A percentile compares a stretch with the other conserved stretches of the same genome.
These are phyloP conservation scores for Drosophila varians DNA, from an alignment of 1,140 invertebrate species.

Conservation along the genomic window DNA sequence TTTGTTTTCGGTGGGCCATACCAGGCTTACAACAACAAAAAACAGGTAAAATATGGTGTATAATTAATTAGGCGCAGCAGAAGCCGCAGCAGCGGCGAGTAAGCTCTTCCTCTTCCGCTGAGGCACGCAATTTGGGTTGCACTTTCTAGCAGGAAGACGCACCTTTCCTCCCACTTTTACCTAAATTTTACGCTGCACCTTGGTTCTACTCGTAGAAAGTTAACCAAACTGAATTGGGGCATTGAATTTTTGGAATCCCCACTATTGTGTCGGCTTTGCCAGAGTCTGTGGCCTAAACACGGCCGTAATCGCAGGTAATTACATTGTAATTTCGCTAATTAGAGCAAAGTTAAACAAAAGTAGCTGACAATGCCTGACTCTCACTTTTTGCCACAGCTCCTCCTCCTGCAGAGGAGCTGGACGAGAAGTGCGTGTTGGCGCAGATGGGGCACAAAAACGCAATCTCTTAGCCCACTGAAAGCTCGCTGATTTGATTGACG, in stretches of 20 bases:
- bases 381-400: too few relatives aligned
- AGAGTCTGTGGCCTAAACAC: conserved; percentile 6
- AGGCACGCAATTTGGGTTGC: conserved; percentile 50
- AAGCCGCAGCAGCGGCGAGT: neutral
- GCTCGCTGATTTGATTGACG: conserved; percentile 52
- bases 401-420: neutral
- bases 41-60: conserved; percentile 10
- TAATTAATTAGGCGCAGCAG: conserved; percentile 53
- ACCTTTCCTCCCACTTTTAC: conserved; percentile 21
- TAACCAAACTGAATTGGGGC: conserved; percentile 22
- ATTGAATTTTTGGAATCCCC: conserved; percentile 2
- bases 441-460: conserved; percentile 45
- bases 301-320: conserved; percentile 37
- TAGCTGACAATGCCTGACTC: conserved; percentile 14
- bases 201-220: conserved; percentile 25
- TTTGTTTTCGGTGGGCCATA: conserved; percentile 7
- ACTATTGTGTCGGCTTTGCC: conserved; percentile 11
- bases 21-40: neutral
- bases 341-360: conserved; percentile 23
- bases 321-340: conserved; percentile 44
- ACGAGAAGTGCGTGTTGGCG: conserved; percentile 16
- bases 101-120: conserved; percentile 25
- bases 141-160: conserved; percentile 51
- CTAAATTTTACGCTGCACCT: conserved; percentile 21
- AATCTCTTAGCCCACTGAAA: conserved; percentile 47